These are phyloP conservation scores for Drosophila tripunctata DNA, from an alignment of 2,888 invertebrate species.

Conservation along the genomic window DNA sequence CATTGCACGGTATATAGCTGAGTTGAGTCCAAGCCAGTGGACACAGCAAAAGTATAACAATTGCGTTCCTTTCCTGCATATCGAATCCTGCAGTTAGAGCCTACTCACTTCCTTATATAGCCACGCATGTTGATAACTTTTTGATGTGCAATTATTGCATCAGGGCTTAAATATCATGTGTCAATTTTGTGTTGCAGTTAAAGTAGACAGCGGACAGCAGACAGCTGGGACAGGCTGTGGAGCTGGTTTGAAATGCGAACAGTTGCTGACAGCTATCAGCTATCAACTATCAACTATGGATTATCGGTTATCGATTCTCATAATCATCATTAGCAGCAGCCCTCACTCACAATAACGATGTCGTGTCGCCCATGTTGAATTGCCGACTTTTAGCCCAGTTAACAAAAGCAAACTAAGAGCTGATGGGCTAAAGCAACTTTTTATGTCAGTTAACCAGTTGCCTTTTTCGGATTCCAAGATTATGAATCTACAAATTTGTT, in stretches of 20 bases:
- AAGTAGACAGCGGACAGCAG: too few relatives aligned
- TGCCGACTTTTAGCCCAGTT: neutral
- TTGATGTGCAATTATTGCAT: slow-evolving; percentile 76
- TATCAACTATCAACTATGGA: neutral
- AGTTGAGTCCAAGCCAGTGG: slow-evolving; percentile 23
- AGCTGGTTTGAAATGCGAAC: slow-evolving; percentile 6
- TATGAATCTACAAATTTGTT: too few relatives aligned
- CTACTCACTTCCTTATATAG: slow-evolving; percentile 47
- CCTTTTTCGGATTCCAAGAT: too few relatives aligned
- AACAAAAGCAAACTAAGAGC: neutral
- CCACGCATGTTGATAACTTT: slow-evolving; percentile 44
- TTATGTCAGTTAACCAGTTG: too few relatives aligned
- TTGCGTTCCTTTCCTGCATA: slow-evolving; percentile 21
- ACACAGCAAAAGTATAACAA: neutral
- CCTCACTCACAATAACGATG: slow-evolving; percentile 2
- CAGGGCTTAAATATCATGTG: slow-evolving; percentile 76
- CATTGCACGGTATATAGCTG: slow-evolving; percentile 50
- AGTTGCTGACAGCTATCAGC: slow-evolving; percentile 5
- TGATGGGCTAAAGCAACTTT: too few relatives aligned
- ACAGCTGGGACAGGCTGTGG: slow-evolving; percentile 13
- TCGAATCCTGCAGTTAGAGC: neutral
- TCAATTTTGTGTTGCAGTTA: slow-evolving; percentile 54
- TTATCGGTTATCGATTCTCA: slow-evolving; percentile 49
- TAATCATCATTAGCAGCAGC: slow-evolving; percentile 30
- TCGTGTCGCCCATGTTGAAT: neutral